Evolutionary conservation across 2,888 invertebrate species (phyloP).

Genomic region (Leucania comma): DNA sequence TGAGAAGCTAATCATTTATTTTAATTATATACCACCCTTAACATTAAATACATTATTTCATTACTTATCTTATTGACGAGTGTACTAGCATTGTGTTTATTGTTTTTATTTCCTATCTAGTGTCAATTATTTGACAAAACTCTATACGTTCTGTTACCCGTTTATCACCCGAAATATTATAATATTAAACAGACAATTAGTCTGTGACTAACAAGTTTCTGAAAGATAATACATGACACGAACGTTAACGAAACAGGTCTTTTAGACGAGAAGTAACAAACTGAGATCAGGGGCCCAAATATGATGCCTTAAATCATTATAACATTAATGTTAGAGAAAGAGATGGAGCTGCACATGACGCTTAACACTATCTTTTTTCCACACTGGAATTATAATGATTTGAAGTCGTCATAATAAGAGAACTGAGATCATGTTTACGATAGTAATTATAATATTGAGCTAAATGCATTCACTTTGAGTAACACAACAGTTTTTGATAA

Average conservation of each 20-base stretch:
- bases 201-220: conserved; percentile 57
- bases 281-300: conserved; percentile 22
- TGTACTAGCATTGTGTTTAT: conserved; percentile 85
- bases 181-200: conserved; percentile 61
- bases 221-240: conserved; percentile 58
- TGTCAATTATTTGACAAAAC: conserved; percentile 77
- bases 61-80: conserved; percentile 81
- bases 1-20: conserved; percentile 87
- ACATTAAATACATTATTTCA: conserved; percentile 68
- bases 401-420: too few relatives aligned
- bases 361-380: too few relatives aligned
- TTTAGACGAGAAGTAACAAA: conserved; percentile 56
- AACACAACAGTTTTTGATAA: conserved; percentile 13
- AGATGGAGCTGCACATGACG: too few relatives aligned
- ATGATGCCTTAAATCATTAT: too few relatives aligned
- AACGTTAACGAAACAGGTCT: conserved; percentile 52
- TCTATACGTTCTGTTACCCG: conserved; percentile 83
- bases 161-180: conserved; percentile 86
- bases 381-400: too few relatives aligned
- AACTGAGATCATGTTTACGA: conserved; percentile 22
- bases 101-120: conserved; percentile 88
- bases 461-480: conserved; percentile 37
- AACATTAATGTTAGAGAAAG: too few relatives aligned
- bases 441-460: conserved; percentile 40
- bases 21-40: conserved; percentile 79